A percentile compares a stretch with the other conserved stretches of the same genome.
Evolutionary conservation across 2,113 vertebrate species (phyloP).

Genomic region (Acinonyx jubatus): DNA sequence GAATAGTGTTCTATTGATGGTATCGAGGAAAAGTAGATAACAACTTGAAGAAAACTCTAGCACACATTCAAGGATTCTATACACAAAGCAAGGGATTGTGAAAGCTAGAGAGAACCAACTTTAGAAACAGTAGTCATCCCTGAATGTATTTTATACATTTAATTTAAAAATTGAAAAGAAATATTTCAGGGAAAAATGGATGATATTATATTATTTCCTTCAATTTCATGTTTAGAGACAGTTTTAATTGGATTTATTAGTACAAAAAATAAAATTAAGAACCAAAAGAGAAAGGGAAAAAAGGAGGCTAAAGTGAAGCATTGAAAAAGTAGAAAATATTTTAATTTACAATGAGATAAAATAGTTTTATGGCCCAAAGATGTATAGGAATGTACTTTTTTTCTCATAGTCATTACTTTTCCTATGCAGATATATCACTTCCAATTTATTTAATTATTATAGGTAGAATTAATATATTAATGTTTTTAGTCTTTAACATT

Average conservation of each 20-base stretch:
- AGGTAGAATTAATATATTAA: background rate
- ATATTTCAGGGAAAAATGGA: background rate
- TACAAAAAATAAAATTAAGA: background rate
- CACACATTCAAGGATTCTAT: background rate
- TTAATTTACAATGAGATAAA: background rate
- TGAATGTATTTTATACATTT: background rate
- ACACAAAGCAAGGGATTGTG: background rate
- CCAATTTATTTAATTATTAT: background rate
- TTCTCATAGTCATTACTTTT: background rate
- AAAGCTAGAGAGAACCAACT: background rate
- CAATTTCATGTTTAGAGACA: background rate
- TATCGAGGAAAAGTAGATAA: background rate
- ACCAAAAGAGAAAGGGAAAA: background rate
- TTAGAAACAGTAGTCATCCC: background rate
- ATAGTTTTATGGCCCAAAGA: background rate
- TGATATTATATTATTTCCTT: background rate
- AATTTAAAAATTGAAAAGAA: constrained; percentile 8
- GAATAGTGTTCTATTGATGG: background rate
- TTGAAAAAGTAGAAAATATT: background rate
- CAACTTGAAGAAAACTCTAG: background rate
- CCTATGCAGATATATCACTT: background rate
- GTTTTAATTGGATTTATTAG: background rate
- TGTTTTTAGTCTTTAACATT: background rate
- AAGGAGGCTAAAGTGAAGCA: background rate
- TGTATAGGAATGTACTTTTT: background rate